These are phyloP conservation scores for Chloroceryle aenea DNA, from an alignment of 2,113 vertebrate species.

Conservation along the genomic window DNA sequence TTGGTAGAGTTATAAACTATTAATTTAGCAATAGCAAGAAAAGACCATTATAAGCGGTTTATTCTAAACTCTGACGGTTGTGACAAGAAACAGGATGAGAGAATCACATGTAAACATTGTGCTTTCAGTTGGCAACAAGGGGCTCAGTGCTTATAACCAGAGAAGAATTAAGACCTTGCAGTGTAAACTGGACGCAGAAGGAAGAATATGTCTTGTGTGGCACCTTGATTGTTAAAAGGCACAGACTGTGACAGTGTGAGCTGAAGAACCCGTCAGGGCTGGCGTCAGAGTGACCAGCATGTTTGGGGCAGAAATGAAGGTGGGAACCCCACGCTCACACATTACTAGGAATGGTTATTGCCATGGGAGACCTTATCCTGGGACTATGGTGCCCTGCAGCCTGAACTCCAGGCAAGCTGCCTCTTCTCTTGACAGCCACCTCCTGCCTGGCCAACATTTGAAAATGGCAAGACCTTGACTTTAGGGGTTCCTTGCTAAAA, in stretches of 20 bases:
- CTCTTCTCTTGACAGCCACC: background rate
- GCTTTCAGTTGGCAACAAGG: background rate
- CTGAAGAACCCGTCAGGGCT: background rate
- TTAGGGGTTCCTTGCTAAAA: background rate
- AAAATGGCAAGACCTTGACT: background rate
- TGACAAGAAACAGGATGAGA: background rate
- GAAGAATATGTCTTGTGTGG: background rate
- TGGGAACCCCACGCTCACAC: background rate
- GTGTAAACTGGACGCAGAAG: background rate
- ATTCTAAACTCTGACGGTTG: background rate
- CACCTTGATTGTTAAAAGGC: background rate
- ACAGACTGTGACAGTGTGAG: background rate
- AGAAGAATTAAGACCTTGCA: background rate
- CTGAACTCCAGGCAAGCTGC: background rate
- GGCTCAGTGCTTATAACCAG: background rate
- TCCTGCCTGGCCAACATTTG: background rate
- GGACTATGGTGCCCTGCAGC: background rate
- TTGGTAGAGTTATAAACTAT: background rate
- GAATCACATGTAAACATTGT: rapidly evolving
- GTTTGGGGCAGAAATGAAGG: background rate
- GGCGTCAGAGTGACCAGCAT: background rate
- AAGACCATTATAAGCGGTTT: background rate
- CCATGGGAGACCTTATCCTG: background rate
- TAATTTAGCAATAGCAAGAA: background rate
- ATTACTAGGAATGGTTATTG: background rate